Evolutionary conservation across 2,888 invertebrate genomes (phyloP).

Genomic region (Cephus pulcher): DNA sequence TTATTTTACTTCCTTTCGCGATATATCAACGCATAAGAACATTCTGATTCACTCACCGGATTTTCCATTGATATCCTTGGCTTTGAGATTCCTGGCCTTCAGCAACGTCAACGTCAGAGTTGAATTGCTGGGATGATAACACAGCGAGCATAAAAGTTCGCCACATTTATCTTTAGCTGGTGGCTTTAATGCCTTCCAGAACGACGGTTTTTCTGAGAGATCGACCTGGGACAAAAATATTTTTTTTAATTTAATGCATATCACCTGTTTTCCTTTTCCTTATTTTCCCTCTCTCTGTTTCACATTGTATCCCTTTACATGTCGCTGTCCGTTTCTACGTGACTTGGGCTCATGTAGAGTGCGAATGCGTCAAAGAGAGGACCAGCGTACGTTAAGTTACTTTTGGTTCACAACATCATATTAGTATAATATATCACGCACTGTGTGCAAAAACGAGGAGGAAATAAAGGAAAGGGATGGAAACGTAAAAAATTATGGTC

Average conservation of each 20-base stretch:
- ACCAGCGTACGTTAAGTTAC: background rate
- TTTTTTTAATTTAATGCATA: background rate
- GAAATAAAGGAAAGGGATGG: background rate
- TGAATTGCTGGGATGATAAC: slow-evolving; percentile 96
- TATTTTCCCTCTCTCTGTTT: background rate
- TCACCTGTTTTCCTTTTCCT: background rate
- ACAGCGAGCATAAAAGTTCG: slow-evolving; percentile 90
- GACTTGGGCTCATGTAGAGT: background rate
- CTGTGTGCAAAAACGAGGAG: background rate
- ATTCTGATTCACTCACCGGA: slow-evolving; percentile 73
- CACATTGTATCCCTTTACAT: background rate
- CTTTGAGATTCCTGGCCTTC: slow-evolving; percentile 94
- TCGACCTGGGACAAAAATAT: slow-evolving; percentile 75
- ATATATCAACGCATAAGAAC: background rate
- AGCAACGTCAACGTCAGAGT: slow-evolving; percentile 89
- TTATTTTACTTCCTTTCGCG: background rate
- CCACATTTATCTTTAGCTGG: slow-evolving; percentile 95
- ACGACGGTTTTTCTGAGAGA: slow-evolving; percentile 91
- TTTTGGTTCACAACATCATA: background rate
- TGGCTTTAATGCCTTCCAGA: slow-evolving; percentile 93
- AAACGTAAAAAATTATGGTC: background rate
- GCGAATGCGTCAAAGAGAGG: background rate
- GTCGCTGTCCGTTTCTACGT: background rate
- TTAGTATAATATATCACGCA: background rate
- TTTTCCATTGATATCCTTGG: slow-evolving; percentile 96